Evolutionary conservation across 2,797 vertebrate species (phyloP).

Genomic region (Argentina silus): DNA sequence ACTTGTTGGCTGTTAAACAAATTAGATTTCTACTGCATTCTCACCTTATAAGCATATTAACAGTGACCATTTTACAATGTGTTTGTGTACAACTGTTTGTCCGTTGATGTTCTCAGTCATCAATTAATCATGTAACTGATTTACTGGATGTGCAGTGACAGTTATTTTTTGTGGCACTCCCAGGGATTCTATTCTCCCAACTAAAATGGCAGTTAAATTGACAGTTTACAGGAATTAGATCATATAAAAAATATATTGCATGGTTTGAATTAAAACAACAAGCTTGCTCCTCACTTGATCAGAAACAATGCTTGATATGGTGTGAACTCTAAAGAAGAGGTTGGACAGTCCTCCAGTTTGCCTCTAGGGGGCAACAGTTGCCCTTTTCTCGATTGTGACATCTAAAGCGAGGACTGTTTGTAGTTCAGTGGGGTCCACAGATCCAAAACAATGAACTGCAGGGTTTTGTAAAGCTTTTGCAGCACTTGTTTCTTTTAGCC

Average conservation of each 20-base stretch:
- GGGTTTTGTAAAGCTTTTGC: not conserved
- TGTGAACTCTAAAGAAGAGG: not conserved
- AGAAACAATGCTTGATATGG: not conserved
- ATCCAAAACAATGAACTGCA: not conserved
- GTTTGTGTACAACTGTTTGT: slow-evolving; percentile 49
- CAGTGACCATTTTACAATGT: slow-evolving; percentile 54
- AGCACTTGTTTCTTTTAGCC: not conserved
- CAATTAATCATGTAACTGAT: slow-evolving; percentile 36
- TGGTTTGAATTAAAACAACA: slow-evolving; percentile 26
- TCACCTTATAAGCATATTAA: slow-evolving; percentile 47
- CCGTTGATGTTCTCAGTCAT: slow-evolving; percentile 48
- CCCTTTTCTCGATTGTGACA: slow-evolving; percentile 28
- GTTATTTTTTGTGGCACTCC: slow-evolving; percentile 40
- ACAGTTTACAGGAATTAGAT: slow-evolving; percentile 11
- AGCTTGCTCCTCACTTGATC: not conserved
- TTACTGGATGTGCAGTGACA: slow-evolving; percentile 34
- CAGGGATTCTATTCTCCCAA: slow-evolving; percentile 26
- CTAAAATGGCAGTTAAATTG: slow-evolving; percentile 36
- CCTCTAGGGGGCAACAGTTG: slow-evolving; percentile 71
- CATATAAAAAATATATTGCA: slow-evolving; percentile 22
- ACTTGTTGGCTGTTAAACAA: slow-evolving; percentile 78
- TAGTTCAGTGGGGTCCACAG: not conserved
- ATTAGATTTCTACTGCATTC: slow-evolving; percentile 63
- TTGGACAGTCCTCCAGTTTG: slow-evolving; percentile 49
- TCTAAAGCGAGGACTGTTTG: not conserved